Evolutionary conservation across 2,888 invertebrate genomes (phyloP).

Genomic region (Polyploca ridens): DNA sequence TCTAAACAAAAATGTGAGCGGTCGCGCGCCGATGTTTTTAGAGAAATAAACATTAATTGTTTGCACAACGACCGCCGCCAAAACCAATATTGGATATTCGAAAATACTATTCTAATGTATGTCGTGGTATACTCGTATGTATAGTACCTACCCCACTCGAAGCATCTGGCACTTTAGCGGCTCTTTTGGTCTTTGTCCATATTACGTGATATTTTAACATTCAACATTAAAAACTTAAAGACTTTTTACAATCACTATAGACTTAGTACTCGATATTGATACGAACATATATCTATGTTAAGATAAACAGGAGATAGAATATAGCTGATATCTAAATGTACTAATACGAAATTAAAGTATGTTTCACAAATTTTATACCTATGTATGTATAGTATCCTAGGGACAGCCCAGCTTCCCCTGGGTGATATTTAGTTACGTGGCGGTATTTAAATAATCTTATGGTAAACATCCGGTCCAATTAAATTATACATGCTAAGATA

Average conservation of each 20-base stretch:
- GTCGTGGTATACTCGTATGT: slow-evolving; percentile 64
- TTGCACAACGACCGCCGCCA: slow-evolving; percentile 80
- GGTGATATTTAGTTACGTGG: too few species aligned
- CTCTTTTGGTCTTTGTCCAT: slow-evolving; percentile 69
- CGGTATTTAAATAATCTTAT: too few species aligned
- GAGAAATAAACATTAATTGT: slow-evolving; percentile 83
- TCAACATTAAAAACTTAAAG: slow-evolving; percentile 24
- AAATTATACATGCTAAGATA: too few species aligned
- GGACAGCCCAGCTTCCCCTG: too few species aligned
- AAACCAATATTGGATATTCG: slow-evolving; percentile 82
- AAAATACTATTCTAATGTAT: slow-evolving; percentile 83
- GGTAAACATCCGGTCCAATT: too few species aligned
- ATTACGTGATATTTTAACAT: slow-evolving; percentile 57
- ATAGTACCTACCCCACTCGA: slow-evolving; percentile 47
- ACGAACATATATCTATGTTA: neutral
- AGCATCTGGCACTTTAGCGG: slow-evolving; percentile 76
- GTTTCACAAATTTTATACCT: too few species aligned
- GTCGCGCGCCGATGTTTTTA: slow-evolving; percentile 80
- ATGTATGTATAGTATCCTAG: too few species aligned
- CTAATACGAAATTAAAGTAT: neutral
- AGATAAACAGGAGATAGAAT: neutral
- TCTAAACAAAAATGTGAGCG: slow-evolving; percentile 79
- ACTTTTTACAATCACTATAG: slow-evolving; percentile 9
- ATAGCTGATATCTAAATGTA: neutral
- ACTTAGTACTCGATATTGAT: neutral